Base-by-base conservation (phyloP, 1,140 invertebrate genomes). In the Antheraea mylitta region DNA sequence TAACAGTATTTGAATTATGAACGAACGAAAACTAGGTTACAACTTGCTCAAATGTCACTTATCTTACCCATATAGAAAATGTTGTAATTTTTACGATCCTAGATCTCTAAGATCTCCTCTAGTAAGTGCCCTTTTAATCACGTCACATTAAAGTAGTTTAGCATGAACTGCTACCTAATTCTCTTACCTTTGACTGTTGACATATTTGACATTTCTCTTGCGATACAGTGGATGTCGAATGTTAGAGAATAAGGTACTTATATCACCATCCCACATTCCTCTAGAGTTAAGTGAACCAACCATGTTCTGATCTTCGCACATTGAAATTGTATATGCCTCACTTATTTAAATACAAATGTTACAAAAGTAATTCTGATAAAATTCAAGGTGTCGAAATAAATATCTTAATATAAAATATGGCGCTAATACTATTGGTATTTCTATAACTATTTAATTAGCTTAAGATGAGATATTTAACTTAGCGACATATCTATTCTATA, bases 41-140 rank as follows among this genome's bases (percentile, higher is more conserved):
- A 53, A 16, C 45, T 53, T 53, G 45, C 45, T 53, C 45, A 53
- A 53, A 53, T 16, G 0, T 16, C 7, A 53, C 45, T 53, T 53
- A 53, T 16, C 45, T 7, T 42, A 42, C 38, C 38, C 7, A 42
- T 11, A 8, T 42, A 53, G 16, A n/a, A 53, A 53, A 53, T 53
- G 69, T 80, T 74, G 71, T 73, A 71, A 80, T 60, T 76, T 75
- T 70, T 30, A 74, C 45, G 64, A 58, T 36, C 4, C 73, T 77
- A 80, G 69, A 48, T 70, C 72, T 67, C 45, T 82, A 82, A 83
- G 78, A 64, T 77, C 74, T 78, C 71, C 80, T 84, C 74, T 83
- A 84, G 79, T 80, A 90, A 90, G 89, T 91, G 89, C 73, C 89
- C 89, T 91, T 90, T 83, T 78, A 81, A 72, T 48, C 71, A 71